Conservation (phyloP, 2,888 invertebrate species). For the Rhopalosiphum nymphaeae region DNA sequence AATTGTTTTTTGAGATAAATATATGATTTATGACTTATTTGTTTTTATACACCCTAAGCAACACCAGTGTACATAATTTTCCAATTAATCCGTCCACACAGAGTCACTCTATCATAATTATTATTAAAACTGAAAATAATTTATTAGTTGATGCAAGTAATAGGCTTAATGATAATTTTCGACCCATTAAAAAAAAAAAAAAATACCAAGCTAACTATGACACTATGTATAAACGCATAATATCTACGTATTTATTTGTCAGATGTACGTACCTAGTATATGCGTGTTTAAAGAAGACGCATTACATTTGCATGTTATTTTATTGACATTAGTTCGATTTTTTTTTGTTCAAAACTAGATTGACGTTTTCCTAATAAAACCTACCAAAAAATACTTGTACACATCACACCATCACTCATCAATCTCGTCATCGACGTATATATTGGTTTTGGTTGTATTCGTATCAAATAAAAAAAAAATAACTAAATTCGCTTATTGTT, state of each 20-base stretch:
- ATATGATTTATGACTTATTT: slow-evolving; percentile 52
- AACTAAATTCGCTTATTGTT: not conserved
- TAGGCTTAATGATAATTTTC: not conserved
- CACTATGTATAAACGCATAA: not conserved
- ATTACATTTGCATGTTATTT: not conserved
- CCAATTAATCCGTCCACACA: slow-evolving; percentile 29
- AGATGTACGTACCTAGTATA: not conserved
- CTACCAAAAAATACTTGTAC: not conserved
- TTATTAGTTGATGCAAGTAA: slow-evolving; percentile 32
- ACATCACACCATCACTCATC: not conserved
- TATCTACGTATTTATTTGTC: not conserved
- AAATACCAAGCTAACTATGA: not conserved
- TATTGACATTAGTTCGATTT: slow-evolving; percentile 13
- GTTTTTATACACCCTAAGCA: not conserved
- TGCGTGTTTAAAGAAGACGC: not conserved
- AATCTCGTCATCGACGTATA: not conserved
- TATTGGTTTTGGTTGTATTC: not conserved
- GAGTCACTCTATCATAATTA: slow-evolving; percentile 37
- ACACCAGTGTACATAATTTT: slow-evolving; percentile 30
- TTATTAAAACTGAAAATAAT: slow-evolving; percentile 27
- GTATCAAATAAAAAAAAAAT: not conserved
- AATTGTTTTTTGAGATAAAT: slow-evolving; percentile 36
- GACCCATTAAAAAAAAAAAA: not conserved
- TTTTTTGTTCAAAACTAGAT: not conserved
- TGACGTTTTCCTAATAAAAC: not conserved